phyloP scores from a whole-genome alignment of 2,797 vertebrate species.

The Euphonia xanthogaster region DNA sequence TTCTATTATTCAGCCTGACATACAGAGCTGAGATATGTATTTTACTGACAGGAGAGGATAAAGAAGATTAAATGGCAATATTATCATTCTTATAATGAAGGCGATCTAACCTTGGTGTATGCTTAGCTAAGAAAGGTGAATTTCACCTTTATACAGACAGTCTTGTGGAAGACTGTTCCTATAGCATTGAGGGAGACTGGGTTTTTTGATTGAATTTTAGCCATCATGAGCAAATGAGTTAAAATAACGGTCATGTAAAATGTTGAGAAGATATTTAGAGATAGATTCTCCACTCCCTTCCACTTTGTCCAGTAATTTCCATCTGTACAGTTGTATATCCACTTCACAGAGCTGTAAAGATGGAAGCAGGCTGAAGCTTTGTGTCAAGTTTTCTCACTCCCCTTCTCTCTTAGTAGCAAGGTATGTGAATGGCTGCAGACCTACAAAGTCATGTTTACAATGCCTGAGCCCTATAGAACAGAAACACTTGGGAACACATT shows the following conservation, averaged over 20 bases:
- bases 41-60: neutral
- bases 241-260: neutral
- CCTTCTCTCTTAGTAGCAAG: fast-evolving
- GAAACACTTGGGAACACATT: neutral
- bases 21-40: neutral
- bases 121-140: neutral
- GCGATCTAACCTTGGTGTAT: neutral
- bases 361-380: neutral
- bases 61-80: neutral
- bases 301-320: neutral
- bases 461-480: neutral
- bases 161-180: neutral
- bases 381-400: neutral
- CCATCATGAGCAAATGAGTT: neutral
- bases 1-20: neutral
- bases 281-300: neutral
- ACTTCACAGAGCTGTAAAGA: neutral
- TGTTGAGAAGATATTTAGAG: neutral
- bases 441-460: neutral
- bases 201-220: neutral
- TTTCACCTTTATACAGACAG: neutral
- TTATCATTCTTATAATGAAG: neutral
- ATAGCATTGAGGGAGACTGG: neutral
- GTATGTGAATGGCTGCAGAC: neutral
- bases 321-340: neutral